A percentile compares a stretch with the other conserved stretches of the same genome.
These are phyloP conservation scores for Patella caerulea DNA, from an alignment of 2,888 invertebrate genomes.

Conservation along the genomic window DNA sequence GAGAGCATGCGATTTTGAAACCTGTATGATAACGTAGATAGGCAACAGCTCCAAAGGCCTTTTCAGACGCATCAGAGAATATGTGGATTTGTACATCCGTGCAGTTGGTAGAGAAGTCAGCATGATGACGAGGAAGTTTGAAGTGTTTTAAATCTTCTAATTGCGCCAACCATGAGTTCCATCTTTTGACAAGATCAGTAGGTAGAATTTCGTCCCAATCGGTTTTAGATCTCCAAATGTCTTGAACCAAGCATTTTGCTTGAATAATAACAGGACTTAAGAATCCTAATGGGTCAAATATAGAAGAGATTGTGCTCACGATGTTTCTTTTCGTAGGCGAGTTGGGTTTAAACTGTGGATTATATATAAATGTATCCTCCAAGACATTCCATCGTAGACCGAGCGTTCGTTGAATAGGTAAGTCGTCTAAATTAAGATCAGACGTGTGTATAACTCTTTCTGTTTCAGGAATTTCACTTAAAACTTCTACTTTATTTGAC, in stretches of 20 bases:
- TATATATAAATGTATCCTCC: slow-evolving; percentile 3
- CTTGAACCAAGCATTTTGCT: not conserved
- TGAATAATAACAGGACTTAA: not conserved
- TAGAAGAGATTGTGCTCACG: not conserved
- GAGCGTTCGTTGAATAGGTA: slow-evolving; percentile 11
- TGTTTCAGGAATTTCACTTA: slow-evolving; percentile 14
- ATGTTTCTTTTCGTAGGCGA: slow-evolving; percentile 4
- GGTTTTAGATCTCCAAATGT: no score
- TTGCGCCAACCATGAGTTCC: not conserved
- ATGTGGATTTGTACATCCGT: slow-evolving; percentile 1
- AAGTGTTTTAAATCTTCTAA: not conserved
- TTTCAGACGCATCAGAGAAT: slow-evolving; percentile 13
- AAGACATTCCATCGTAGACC: slow-evolving; percentile 13
- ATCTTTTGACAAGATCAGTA: not conserved
- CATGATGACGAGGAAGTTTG: not conserved
- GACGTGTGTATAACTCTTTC: slow-evolving; percentile 13
- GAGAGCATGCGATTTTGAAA: not conserved
- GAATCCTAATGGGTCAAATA: not conserved
- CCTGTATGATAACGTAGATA: not conserved
- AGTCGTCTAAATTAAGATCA: slow-evolving; percentile 12
- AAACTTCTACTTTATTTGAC: slow-evolving; percentile 1
- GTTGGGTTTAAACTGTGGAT: not conserved
- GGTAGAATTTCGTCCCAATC: not conserved
- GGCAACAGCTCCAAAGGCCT: slow-evolving; percentile 1
- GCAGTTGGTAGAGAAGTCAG: not conserved